Conservation (phyloP, 1,140 invertebrate species). For the Neodiprion fabricii region DNA sequence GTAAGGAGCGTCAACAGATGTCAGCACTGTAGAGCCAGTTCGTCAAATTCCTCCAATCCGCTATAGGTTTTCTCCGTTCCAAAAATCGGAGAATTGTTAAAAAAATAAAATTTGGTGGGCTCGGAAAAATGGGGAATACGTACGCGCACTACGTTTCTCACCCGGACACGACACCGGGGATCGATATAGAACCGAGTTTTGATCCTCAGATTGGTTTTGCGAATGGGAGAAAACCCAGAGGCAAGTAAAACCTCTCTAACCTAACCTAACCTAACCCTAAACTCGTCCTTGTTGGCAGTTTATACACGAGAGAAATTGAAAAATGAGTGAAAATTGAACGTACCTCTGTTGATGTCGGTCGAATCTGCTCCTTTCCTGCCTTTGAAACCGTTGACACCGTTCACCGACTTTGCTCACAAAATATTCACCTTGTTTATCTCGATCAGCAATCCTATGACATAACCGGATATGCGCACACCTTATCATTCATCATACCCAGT, state of each 20-base stretch:
- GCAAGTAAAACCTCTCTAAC: slow-evolving; percentile 55
- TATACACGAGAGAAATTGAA: too few species aligned
- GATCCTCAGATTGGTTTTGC: slow-evolving; percentile 80
- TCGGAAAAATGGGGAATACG: slow-evolving; percentile 27
- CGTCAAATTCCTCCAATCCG: slow-evolving; percentile 4
- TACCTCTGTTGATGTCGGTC: too few species aligned
- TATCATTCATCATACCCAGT: too few species aligned
- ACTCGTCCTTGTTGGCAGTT: neutral
- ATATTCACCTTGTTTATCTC: too few species aligned
- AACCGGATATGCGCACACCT: too few species aligned
- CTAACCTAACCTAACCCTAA: slow-evolving; percentile 27
- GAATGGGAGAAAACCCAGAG: slow-evolving; percentile 76
- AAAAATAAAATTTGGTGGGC: neutral
- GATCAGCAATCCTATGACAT: too few species aligned
- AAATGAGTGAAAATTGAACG: too few species aligned
- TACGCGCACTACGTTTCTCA: slow-evolving; percentile 33
- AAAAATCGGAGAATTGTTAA: neutral
- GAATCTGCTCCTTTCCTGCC: too few species aligned
- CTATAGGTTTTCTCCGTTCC: slow-evolving; percentile 16
- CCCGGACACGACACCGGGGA: slow-evolving; percentile 67
- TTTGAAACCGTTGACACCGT: too few species aligned
- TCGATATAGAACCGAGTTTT: slow-evolving; percentile 72
- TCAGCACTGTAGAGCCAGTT: slow-evolving; percentile 17
- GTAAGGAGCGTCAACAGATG: slow-evolving; percentile 24
- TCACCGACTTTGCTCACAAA: too few species aligned